Percentiles rank a stretch among this genome's conserved stretches.
These are phyloP conservation scores for Archaeoteleia sp. DNA, from an alignment of 2,888 invertebrate species.

Conservation along the genomic window DNA sequence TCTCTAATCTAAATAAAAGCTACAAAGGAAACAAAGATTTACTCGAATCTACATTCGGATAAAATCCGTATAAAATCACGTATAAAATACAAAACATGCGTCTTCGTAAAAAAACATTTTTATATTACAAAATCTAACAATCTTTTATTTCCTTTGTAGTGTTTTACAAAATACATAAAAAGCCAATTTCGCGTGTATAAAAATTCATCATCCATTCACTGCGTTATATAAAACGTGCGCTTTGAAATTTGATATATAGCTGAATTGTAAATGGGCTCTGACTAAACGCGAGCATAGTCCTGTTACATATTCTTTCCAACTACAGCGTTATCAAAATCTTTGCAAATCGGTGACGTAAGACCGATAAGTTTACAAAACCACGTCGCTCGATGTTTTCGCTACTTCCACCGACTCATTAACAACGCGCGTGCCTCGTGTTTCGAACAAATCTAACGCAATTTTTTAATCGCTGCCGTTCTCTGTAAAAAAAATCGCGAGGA, in stretches of 20 bases:
- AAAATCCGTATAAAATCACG: no score
- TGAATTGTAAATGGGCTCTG: not conserved
- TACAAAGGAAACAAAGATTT: constrained; percentile 18
- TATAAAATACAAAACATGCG: no score
- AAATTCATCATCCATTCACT: no score
- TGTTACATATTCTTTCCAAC: constrained; percentile 13
- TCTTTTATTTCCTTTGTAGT: no score
- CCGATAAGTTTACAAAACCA: constrained; percentile 16
- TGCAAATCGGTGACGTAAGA: constrained; percentile 13
- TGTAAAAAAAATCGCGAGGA: constrained; percentile 12
- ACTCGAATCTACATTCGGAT: no score
- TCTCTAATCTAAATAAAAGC: constrained; percentile 4
- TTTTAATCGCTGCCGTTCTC: not conserved
- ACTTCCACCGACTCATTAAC: constrained; percentile 5
- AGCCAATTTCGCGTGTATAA: no score
- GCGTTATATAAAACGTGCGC: no score
- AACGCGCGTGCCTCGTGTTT: constrained; percentile 10
- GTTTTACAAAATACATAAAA: no score
- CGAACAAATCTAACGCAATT: not conserved
- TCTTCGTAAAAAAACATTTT: no score
- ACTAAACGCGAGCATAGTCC: constrained; percentile 6
- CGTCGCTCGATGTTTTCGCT: constrained; percentile 9
- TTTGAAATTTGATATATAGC: no score
- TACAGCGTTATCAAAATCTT: constrained; percentile 16
- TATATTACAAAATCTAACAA: no score